phyloP scores from a whole-genome alignment of 2,888 invertebrate species.

The Gastracanthus pulcherrimus region DNA sequence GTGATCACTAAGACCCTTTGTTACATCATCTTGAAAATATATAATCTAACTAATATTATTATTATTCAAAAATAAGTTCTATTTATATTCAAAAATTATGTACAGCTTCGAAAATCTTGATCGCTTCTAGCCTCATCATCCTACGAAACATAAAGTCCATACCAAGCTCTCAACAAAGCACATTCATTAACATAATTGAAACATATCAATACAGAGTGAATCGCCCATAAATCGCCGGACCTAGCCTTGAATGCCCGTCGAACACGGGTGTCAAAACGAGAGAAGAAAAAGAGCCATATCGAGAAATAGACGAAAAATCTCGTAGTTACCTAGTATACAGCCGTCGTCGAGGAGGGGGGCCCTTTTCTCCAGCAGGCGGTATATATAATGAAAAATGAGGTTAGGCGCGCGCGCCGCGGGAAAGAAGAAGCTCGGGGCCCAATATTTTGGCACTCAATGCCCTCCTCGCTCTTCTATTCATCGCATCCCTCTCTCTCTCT shows the following conservation, averaged over 20 bases:
- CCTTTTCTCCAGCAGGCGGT: constrained; percentile 65
- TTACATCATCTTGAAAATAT: too few species aligned
- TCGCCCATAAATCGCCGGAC: constrained; percentile 6
- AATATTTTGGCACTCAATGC: constrained; percentile 74
- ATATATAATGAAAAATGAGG: constrained; percentile 73
- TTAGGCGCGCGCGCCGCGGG: constrained; percentile 58
- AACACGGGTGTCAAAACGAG: not conserved
- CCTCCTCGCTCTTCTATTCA: constrained; percentile 33
- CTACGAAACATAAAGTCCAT: not conserved
- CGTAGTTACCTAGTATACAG: not conserved
- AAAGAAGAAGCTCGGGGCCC: constrained; percentile 59
- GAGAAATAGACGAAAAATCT: not conserved
- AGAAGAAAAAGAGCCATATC: not conserved
- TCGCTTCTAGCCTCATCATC: not conserved
- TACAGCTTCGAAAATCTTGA: too few species aligned
- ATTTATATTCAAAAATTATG: too few species aligned
- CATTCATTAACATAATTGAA: constrained; percentile 35
- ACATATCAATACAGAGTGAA: constrained; percentile 3
- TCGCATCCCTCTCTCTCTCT: not conserved
- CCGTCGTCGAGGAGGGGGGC: constrained; percentile 7
- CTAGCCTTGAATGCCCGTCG: too few species aligned
- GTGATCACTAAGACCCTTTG: too few species aligned
- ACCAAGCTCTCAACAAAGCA: not conserved
- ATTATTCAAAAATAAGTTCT: too few species aligned
- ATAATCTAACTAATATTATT: too few species aligned